These are phyloP conservation scores for Nephrotoma flavescens DNA, from an alignment of 2,888 invertebrate species.

Conservation along the genomic window DNA sequence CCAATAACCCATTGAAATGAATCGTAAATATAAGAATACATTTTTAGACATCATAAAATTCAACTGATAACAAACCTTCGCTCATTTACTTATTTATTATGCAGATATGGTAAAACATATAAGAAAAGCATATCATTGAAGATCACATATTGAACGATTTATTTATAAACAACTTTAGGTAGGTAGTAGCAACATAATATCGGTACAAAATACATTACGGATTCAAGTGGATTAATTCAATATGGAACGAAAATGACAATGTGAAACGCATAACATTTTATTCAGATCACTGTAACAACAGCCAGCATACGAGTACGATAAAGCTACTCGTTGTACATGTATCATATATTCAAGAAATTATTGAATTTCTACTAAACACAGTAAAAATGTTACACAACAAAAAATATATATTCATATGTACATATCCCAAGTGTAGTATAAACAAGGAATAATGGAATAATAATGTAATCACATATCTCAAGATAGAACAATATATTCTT, in stretches of 20 bases:
- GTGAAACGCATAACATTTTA: neutral
- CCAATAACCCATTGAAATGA: too few species aligned
- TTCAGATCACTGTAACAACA: neutral
- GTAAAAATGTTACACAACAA: neutral
- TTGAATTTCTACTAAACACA: neutral
- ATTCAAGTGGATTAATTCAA: neutral
- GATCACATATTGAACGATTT: neutral
- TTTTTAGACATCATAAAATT: neutral
- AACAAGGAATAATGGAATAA: neutral
- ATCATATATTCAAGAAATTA: neutral
- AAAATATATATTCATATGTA: neutral
- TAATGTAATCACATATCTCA: neutral
- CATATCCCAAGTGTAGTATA: neutral
- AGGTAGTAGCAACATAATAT: neutral
- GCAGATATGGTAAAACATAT: neutral
- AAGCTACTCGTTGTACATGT: neutral
- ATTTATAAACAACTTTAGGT: neutral
- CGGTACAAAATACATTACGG: neutral
- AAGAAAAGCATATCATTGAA: neutral
- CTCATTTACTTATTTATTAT: neutral
- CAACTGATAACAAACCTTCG: too few species aligned
- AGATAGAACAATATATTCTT: neutral
- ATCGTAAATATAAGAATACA: neutral
- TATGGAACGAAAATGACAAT: neutral
- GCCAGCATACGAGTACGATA: neutral